Evolutionary conservation across 2,888 invertebrate genomes (phyloP).

Genomic region (Ochropleura leucogaster): DNA sequence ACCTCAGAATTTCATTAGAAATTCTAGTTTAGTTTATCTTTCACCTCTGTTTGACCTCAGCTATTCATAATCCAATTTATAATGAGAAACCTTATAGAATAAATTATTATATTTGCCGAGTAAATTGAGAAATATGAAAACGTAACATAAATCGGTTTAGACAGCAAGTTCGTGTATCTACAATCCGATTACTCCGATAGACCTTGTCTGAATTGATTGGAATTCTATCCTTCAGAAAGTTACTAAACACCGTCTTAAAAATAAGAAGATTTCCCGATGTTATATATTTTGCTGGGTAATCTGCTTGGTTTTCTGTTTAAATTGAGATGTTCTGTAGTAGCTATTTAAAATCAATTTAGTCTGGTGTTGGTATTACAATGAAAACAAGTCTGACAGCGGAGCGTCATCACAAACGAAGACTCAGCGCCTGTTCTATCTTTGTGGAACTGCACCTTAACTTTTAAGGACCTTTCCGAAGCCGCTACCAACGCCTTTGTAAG

Average conservation of each 20-base stretch:
- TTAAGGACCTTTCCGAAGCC: not conserved
- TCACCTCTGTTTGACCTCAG: conserved; percentile 27
- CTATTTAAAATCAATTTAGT: not conserved
- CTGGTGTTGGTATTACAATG: no score
- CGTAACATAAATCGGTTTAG: conserved; percentile 38
- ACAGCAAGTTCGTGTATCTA: conserved; percentile 51
- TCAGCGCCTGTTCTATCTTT: no score
- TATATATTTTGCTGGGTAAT: conserved; percentile 22
- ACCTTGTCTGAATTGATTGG: conserved; percentile 57
- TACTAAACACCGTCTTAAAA: conserved; percentile 45
- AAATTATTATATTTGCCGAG: conserved; percentile 40
- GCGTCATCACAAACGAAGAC: not conserved
- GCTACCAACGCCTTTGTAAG: not conserved
- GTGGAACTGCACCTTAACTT: not conserved
- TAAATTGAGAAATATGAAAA: conserved; percentile 44
- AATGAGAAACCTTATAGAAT: conserved; percentile 41
- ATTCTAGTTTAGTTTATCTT: conserved; percentile 15
- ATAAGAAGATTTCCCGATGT: conserved; percentile 31
- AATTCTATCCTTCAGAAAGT: conserved; percentile 54
- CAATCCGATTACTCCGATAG: conserved; percentile 61
- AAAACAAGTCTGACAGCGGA: not conserved
- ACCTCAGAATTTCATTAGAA: conserved; percentile 16
- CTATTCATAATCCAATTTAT: conserved; percentile 55
- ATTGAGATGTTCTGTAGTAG: not conserved
- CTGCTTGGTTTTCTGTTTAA: conserved; percentile 10